Conservation (phyloP, 2,797 vertebrate genomes). For the Mus spretus region DNA sequence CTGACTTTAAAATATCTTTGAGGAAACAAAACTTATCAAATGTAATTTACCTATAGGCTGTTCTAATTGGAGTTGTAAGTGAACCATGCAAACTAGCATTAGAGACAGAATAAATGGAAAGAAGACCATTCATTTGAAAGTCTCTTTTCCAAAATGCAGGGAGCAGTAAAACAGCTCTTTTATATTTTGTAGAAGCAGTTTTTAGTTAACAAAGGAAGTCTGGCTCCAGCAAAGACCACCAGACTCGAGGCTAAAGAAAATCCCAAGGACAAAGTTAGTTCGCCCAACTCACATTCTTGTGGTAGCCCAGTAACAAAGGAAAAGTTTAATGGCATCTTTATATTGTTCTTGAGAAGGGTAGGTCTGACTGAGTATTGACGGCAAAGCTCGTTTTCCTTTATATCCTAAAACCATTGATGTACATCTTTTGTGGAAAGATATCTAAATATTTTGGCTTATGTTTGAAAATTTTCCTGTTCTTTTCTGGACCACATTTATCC, state of each 20-base stretch:
- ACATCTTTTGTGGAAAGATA: slow-evolving; percentile 74
- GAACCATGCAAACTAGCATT: not conserved
- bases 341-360: slow-evolving; percentile 64
- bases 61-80: slow-evolving; percentile 40
- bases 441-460: slow-evolving; percentile 77
- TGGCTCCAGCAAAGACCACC: slow-evolving; percentile 83
- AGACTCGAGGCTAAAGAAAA: slow-evolving; percentile 86
- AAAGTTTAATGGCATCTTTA: slow-evolving; percentile 70
- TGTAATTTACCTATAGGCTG: slow-evolving; percentile 46
- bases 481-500: slow-evolving; percentile 66
- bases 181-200: slow-evolving; percentile 77
- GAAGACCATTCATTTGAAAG: slow-evolving; percentile 75
- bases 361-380: slow-evolving; percentile 47
- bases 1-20: slow-evolving; percentile 49
- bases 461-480: slow-evolving; percentile 60
- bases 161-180: slow-evolving; percentile 81
- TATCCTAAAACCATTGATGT: slow-evolving; percentile 64
- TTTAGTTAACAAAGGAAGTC: slow-evolving; percentile 80
- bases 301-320: slow-evolving; percentile 68
- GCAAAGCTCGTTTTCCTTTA: slow-evolving; percentile 72
- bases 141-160: slow-evolving; percentile 78
- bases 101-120: slow-evolving; percentile 64
- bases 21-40: slow-evolving; percentile 55
- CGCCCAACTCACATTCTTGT: slow-evolving; percentile 83
- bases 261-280: slow-evolving; percentile 75